Evolutionary conservation across 2,888 invertebrate genomes (phyloP).

Genomic region (Syrista parreyssii): DNA sequence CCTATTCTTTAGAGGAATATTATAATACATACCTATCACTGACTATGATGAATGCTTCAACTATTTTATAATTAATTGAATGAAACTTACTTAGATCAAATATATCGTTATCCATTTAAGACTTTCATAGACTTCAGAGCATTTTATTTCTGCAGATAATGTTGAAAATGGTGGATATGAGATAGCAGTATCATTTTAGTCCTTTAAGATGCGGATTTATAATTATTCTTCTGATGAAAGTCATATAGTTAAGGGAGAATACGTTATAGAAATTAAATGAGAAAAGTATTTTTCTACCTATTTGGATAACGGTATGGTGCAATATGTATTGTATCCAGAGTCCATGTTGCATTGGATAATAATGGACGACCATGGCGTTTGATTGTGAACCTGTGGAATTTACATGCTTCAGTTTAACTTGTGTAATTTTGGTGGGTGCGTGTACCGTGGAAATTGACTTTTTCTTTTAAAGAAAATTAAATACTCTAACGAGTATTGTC

Average conservation of each 20-base stretch:
- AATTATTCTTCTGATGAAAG: neutral
- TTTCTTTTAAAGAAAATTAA: constrained; percentile 10
- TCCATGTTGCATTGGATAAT: neutral
- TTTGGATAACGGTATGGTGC: neutral
- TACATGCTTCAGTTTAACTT: neutral
- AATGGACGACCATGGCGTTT: neutral
- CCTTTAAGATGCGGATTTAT: neutral
- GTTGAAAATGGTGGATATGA: neutral
- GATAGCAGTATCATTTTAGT: neutral
- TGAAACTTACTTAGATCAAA: neutral
- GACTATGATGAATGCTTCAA: neutral
- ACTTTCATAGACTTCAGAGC: neutral
- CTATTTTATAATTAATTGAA: neutral
- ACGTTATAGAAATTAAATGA: neutral
- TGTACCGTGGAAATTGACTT: neutral
- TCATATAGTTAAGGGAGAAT: neutral
- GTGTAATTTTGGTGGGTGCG: neutral
- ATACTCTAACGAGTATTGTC: neutral
- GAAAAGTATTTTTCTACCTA: neutral
- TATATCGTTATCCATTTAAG: neutral
- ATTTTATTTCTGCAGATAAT: neutral
- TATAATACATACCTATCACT: neutral
- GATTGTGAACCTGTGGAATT: neutral
- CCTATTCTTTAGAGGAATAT: neutral
- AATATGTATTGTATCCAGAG: neutral